Evolutionary conservation across 2,888 invertebrate species (phyloP).

Genomic region (Cataglyphis altisquamis): DNA sequence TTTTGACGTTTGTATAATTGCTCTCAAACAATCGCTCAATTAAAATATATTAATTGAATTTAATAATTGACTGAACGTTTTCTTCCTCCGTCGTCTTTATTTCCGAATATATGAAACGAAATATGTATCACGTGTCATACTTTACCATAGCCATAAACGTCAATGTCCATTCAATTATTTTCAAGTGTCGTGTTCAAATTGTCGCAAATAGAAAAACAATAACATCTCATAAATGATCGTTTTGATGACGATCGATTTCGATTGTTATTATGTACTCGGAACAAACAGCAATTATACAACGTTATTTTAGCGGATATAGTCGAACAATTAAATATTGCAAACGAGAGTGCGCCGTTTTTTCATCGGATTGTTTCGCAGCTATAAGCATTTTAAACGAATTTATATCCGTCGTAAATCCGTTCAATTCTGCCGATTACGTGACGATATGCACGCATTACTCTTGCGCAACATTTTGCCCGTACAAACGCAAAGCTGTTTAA

Average conservation of each 20-base stretch:
- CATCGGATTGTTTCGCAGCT: conserved; percentile 48
- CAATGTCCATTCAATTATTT: conserved; percentile 33
- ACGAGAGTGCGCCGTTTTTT: conserved; percentile 55
- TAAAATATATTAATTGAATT: not conserved
- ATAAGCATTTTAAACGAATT: conserved; percentile 44
- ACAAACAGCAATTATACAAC: conserved; percentile 33
- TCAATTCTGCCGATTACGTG: conserved; percentile 16
- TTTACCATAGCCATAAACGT: not conserved
- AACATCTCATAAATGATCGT: conserved; percentile 44
- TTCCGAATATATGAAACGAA: not conserved
- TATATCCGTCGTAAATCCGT: conserved; percentile 30
- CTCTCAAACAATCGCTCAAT: not conserved
- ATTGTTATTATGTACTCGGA: conserved; percentile 28
- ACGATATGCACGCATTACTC: conserved; percentile 6
- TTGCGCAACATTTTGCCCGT: not conserved
- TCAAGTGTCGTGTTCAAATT: conserved; percentile 33
- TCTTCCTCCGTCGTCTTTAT: not conserved
- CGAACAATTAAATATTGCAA: conserved; percentile 57
- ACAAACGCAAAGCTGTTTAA: conserved; percentile 36
- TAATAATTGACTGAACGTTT: not conserved
- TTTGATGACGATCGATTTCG: conserved; percentile 44
- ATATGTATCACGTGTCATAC: not conserved
- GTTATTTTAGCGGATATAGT: conserved; percentile 33
- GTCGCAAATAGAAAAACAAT: conserved; percentile 42
- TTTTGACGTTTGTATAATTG: not conserved